A percentile compares a stretch with the other conserved stretches of the same genome.
Evolutionary conservation across 2,797 vertebrate genomes (phyloP).

Genomic region (Pseudopleuronectes americanus): DNA sequence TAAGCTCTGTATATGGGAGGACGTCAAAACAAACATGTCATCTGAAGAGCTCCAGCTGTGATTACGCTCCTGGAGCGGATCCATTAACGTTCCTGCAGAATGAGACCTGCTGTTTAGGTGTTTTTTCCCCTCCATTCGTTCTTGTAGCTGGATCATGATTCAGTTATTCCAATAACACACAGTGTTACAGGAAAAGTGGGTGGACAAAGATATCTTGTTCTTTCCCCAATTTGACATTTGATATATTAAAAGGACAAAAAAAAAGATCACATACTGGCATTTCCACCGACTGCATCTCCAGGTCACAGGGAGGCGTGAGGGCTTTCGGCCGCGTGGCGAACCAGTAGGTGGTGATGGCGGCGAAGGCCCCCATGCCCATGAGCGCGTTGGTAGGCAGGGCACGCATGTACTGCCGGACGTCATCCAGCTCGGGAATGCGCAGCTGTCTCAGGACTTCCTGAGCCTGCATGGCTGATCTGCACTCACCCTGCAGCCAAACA

Average conservation of each 20-base stretch:
- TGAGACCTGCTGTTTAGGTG: slow-evolving; percentile 21
- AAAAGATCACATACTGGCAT: slow-evolving; percentile 82
- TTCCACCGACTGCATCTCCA: slow-evolving; percentile 92
- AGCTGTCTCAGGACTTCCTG: slow-evolving; percentile 93
- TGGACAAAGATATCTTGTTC: background rate
- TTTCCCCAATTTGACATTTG: background rate
- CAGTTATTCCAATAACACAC: slow-evolving; percentile 5
- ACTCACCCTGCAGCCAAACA: slow-evolving; percentile 45
- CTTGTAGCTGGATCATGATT: background rate
- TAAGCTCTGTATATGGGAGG: background rate
- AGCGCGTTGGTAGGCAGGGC: slow-evolving; percentile 91
- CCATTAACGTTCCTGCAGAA: slow-evolving; percentile 44
- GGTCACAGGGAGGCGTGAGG: slow-evolving; percentile 91
- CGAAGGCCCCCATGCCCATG: slow-evolving; percentile 94
- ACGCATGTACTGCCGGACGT: slow-evolving; percentile 91
- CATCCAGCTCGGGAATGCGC: slow-evolving; percentile 92
- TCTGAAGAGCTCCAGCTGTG: slow-evolving; percentile 17
- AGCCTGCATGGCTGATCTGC: slow-evolving; percentile 81
- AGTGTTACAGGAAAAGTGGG: background rate
- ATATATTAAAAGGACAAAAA: background rate
- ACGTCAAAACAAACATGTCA: background rate
- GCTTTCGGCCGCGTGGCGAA: slow-evolving; percentile 92
- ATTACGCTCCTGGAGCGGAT: slow-evolving; percentile 24
- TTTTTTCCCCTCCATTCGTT: slow-evolving; percentile 1
- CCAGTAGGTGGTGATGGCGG: slow-evolving; percentile 96